Evolutionary conservation across 1,140 invertebrate species (phyloP).

Genomic region (Papilio polytes): DNA sequence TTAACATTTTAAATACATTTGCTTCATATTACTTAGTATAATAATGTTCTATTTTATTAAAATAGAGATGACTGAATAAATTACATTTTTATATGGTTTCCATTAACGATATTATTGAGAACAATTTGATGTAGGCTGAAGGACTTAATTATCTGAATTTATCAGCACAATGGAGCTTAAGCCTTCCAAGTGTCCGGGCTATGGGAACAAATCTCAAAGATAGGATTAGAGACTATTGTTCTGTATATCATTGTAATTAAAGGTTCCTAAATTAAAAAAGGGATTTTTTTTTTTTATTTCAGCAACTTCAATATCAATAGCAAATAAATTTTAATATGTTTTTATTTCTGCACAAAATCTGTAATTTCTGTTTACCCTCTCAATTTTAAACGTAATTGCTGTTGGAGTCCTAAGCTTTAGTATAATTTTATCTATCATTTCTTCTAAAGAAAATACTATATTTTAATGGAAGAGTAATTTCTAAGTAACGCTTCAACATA

Average conservation of each 20-base stretch:
- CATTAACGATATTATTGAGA: not conserved
- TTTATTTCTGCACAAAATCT: not conserved
- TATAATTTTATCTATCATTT: too few species aligned
- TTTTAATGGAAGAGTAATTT: too few species aligned
- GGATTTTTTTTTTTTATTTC: not conserved
- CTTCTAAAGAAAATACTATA: too few species aligned
- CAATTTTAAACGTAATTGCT: not conserved
- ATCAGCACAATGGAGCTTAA: slow-evolving; percentile 27
- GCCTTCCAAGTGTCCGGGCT: slow-evolving; percentile 18
- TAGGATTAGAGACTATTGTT: slow-evolving; percentile 16
- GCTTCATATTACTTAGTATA: not conserved
- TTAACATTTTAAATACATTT: too few species aligned
- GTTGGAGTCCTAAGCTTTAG: not conserved
- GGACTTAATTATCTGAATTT: slow-evolving; percentile 23
- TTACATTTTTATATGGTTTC: slow-evolving; percentile 5
- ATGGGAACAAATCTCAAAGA: slow-evolving; percentile 22
- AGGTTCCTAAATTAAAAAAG: not conserved
- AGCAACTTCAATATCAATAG: not conserved
- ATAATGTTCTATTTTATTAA: not conserved
- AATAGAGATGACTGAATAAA: not conserved
- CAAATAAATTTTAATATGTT: not conserved
- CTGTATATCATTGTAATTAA: slow-evolving; percentile 13
- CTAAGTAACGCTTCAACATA: too few species aligned
- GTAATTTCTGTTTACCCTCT: not conserved
- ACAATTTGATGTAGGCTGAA: slow-evolving; percentile 19